Evolutionary conservation across 1,140 invertebrate species (phyloP), one percentile per base, ranked within the genome.

Genomic region (Cepaea nemoralis): DNA sequence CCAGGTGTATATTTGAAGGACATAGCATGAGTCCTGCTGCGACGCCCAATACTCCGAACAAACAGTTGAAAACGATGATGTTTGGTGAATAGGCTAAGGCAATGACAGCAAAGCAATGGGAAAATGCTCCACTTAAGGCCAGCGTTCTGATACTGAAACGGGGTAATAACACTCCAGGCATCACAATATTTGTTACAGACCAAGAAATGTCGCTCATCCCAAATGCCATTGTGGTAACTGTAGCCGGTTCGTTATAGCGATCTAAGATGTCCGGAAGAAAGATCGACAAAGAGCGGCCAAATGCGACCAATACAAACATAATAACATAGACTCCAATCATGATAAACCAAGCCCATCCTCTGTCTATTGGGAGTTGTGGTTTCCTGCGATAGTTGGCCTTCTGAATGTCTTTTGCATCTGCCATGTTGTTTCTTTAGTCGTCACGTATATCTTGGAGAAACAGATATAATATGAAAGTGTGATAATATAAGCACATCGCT

Each of bases 331-430:
- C 69, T 24, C 2, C 69, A 10, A 39, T 24, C 69, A 71, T 71
- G 69, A 71, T 42, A 1, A 71, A 19, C 69, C 69, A 71, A 6
- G 69, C 69, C 69, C 69, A 71, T 8, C 69, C 69, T n/a, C 37
- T 71, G 40, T 71, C 69, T 24, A 71, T 14, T 14, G 69, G 69
- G 5, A 71, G 40, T 39, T 16, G 37, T n/a, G 69, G 69, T 39
- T 42, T 39, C 31, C 1, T 39, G 12, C 40, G 14, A 6, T 40
- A 10, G 16, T 16, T 40, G 24, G 8, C 8, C 1, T 71, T 71
- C 69, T 39, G 33, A 24, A 22, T n/a, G 3, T 10, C 37, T 22
- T 71, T 71, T 63, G 27, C 27, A 2, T 6, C 1, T 8, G 27
- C 27, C 59, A 63, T 63, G 50, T 55, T 63, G 8, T 55, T 55